Conservation (phyloP, 2,888 invertebrate species). For the Stenodema calcarata region DNA sequence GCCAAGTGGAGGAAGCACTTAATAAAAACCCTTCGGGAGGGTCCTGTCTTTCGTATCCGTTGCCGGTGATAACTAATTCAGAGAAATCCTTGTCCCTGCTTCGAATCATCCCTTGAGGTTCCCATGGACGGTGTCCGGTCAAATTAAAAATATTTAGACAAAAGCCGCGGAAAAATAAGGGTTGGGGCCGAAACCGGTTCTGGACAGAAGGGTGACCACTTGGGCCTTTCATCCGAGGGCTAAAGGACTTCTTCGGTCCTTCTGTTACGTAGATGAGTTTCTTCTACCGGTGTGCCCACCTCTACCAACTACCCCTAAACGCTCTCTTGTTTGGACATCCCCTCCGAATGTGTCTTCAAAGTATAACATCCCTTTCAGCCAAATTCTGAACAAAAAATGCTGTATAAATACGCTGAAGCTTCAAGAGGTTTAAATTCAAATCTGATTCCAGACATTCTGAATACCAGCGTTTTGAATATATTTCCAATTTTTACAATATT, state of each 20-base stretch:
- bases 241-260: background rate
- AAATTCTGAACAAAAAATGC: no score
- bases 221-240: background rate
- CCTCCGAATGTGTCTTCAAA: background rate
- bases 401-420: no score
- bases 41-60: constrained; percentile 3
- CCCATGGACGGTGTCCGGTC: constrained; percentile 43
- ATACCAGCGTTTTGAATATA: no score
- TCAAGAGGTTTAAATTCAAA: no score
- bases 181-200: constrained; percentile 12
- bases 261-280: background rate
- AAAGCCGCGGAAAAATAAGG: background rate
- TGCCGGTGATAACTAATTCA: constrained; percentile 28
- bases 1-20: constrained; percentile 12
- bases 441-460: no score
- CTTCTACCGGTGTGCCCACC: background rate
- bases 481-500: no score
- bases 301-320: background rate
- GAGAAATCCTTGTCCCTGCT: constrained; percentile 1
- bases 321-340: background rate
- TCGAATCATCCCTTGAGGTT: background rate
- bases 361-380: no score
- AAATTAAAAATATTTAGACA: constrained; percentile 44
- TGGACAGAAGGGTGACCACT: constrained; percentile 45
- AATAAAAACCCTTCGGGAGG: background rate